Evolutionary conservation across 2,888 invertebrate species (phyloP), one percentile per base, ranked within the genome.

Genomic region (Prosopocoilus inquinatus): DNA sequence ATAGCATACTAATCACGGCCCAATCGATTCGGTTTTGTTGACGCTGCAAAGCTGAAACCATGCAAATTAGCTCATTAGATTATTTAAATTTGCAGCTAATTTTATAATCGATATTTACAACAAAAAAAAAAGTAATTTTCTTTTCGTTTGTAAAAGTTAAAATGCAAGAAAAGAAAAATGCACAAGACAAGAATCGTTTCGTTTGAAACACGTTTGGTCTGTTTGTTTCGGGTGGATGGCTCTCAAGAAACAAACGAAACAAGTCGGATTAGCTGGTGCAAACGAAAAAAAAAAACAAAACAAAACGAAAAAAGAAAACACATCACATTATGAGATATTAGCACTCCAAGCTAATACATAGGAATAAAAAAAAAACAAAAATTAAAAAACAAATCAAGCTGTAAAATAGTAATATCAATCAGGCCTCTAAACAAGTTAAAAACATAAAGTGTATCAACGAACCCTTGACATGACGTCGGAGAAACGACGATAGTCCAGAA

Each of bases 331-430:
- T 60, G 62, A 64, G 67, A 76, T 77, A 77, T 77, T 77, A 77
- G 77, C 77, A 77, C 76, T 77, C 77, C 77, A 77, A 77, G 77
- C 77, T 72, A 70, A 64, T 59, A 55, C 70, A 70, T 63, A 71
- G 62, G 48, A 58, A 58, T 58, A 50, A 59, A 59, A 28, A 28
- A 16, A 33, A n/a, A n/a, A n/a, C n/a, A n/a, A n/a, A n/a, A n/a
- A n/a, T n/a, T n/a, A n/a, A n/a, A n/a, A n/a, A n/a, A n/a, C n/a
- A n/a, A 57, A 59, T 57, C 65, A 68, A 68, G 65, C 65, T 63
- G 55, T 55, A 47, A 53, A 59, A 45, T n/a, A n/a, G n/a, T n/a
- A n/a, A 28, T 43, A 43, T 51, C 50, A 35, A 28, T 38, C 55
- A 55, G 55, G 45, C 55, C 55, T 62, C 61, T 64, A 50, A n/a